These are phyloP conservation scores for Fulica atra DNA, from an alignment of 2,113 vertebrate genomes.

Conservation along the genomic window DNA sequence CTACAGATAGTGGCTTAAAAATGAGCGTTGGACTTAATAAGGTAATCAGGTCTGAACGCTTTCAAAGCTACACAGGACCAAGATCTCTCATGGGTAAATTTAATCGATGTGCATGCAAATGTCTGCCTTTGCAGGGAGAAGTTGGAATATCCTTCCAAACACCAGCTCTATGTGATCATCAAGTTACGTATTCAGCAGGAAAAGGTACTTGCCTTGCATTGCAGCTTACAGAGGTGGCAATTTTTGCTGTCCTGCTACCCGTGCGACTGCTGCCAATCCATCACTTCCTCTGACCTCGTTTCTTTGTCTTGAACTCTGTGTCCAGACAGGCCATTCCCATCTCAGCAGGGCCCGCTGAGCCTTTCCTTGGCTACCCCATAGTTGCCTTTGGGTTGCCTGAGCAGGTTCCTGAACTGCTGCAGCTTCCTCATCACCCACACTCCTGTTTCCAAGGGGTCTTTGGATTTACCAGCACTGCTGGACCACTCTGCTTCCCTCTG, in stretches of 20 bases:
- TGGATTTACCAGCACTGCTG: neutral
- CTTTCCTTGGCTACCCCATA: neutral
- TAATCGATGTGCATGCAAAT: slow-evolving; percentile 17
- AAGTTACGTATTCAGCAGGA: neutral
- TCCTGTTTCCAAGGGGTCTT: neutral
- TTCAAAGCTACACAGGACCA: neutral
- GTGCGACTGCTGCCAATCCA: fast-evolving
- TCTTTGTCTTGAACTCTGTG: neutral
- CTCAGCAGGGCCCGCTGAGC: neutral
- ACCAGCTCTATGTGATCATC: neutral
- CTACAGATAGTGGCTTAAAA: slow-evolving; percentile 41
- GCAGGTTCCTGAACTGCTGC: fast-evolving
- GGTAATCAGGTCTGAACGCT: neutral
- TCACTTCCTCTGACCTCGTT: neutral
- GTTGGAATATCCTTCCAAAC: neutral
- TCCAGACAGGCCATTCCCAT: neutral
- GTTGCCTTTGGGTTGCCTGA: neutral
- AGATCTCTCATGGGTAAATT: slow-evolving; percentile 2
- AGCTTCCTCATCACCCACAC: neutral
- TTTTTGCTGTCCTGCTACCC: neutral
- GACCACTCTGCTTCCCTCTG: neutral
- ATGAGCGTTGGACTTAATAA: slow-evolving; percentile 10
- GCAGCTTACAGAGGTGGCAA: neutral
- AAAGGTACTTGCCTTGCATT: neutral
- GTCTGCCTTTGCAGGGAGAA: neutral